phyloP scores from a whole-genome alignment of 2,888 invertebrate species.

The Oegoconia quadripuncta region DNA sequence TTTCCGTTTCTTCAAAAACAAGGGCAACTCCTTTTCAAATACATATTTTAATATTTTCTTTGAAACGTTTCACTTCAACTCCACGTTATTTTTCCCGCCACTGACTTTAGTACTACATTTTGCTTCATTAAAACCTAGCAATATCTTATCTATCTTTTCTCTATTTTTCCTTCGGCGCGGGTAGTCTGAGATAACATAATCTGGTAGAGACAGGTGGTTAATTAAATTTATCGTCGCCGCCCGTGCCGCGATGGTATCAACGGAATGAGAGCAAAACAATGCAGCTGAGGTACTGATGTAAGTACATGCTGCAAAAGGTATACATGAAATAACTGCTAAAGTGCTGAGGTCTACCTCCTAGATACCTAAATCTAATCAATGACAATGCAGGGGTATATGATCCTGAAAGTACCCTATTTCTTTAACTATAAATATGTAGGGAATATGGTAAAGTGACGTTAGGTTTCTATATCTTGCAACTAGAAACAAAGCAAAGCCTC shows the following conservation, averaged over 20 bases:
- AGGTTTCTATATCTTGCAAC: too few species aligned
- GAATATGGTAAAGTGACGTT: too few species aligned
- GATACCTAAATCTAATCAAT: too few species aligned
- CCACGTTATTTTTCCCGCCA: neutral
- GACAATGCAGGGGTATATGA: too few species aligned
- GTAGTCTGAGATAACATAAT: slow-evolving; percentile 18
- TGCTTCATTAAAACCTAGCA: slow-evolving; percentile 5
- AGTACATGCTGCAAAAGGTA: slow-evolving; percentile 3
- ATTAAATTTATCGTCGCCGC: slow-evolving; percentile 18
- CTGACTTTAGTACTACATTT: neutral
- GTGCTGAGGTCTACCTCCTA: too few species aligned
- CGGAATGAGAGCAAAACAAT: slow-evolving; percentile 39
- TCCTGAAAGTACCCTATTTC: too few species aligned
- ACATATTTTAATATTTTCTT: too few species aligned
- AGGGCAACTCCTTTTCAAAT: too few species aligned
- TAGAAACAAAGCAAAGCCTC: neutral
- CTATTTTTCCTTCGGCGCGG: slow-evolving; percentile 3
- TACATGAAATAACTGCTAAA: too few species aligned
- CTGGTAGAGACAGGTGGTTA: slow-evolving; percentile 14
- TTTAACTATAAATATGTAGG: too few species aligned
- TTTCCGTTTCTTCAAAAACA: too few species aligned
- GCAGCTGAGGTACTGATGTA: slow-evolving; percentile 24
- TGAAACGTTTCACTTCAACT: too few species aligned
- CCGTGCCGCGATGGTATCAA: slow-evolving; percentile 6
- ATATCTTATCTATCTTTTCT: slow-evolving; percentile 4